Conservation (phyloP, 2,888 invertebrate genomes). For the Scaeva pyrastri region DNA sequence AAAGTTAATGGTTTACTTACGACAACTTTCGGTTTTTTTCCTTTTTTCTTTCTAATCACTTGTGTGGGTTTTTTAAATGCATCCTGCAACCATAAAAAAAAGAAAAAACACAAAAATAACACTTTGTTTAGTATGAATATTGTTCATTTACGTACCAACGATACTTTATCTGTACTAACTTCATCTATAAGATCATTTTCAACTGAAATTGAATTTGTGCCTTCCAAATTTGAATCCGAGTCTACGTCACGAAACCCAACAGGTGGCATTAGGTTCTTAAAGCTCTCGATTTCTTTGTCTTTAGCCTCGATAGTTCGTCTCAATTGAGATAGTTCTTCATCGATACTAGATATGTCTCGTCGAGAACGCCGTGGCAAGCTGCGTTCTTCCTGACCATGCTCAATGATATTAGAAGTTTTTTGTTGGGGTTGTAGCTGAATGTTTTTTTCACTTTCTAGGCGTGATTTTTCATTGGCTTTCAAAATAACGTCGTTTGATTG, state of each 20-base stretch:
- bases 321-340: background rate
- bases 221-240: background rate
- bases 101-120: background rate
- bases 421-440: background rate
- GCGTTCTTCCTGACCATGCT: background rate
- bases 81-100: constrained; percentile 6
- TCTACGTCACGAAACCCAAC: constrained; percentile 37
- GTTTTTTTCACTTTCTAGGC: background rate
- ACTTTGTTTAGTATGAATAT: background rate
- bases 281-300: constrained; percentile 30
- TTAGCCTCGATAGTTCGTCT: constrained; percentile 31
- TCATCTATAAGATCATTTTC: constrained; percentile 29
- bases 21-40: background rate
- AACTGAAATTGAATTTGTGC: background rate
- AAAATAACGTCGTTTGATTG: background rate
- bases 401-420: background rate
- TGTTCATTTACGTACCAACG: constrained; percentile 20
- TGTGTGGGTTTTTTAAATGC: background rate
- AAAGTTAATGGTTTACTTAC: background rate
- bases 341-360: background rate
- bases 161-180: constrained; percentile 23
- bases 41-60: background rate
- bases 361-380: background rate
- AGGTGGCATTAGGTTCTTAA: constrained; percentile 47
- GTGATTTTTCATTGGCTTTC: background rate